These are phyloP conservation scores for Rhagologus leucostigma DNA, from an alignment of 2,113 vertebrate species.

Conservation along the genomic window DNA sequence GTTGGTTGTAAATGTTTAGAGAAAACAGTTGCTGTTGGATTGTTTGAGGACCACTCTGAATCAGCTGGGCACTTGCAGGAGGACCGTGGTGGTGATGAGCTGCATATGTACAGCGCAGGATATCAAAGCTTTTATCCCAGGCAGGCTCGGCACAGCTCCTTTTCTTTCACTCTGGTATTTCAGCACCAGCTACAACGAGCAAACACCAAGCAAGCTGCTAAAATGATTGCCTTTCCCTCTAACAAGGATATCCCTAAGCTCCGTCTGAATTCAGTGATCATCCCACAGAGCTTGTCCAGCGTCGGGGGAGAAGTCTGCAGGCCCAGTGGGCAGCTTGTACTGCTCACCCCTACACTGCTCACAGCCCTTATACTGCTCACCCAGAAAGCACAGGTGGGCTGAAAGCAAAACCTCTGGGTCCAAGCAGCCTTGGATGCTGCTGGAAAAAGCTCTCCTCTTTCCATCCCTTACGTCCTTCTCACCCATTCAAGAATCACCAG, in stretches of 20 bases:
- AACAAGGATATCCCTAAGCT: background rate
- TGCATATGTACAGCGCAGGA: background rate
- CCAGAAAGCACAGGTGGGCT: background rate
- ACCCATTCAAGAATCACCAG: background rate
- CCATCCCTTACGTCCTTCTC: background rate
- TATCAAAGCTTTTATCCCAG: background rate
- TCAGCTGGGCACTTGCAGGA: background rate
- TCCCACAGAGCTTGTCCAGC: background rate
- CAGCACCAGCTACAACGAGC: background rate
- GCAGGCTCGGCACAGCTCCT: background rate
- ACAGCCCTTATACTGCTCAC: background rate
- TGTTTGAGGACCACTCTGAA: background rate
- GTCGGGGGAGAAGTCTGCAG: background rate
- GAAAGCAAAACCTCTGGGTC: background rate
- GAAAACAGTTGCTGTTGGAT: slow-evolving; percentile 18
- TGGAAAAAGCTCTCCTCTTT: background rate
- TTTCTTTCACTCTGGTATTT: background rate
- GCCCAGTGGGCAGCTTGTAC: background rate
- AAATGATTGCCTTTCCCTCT: background rate
- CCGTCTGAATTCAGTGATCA: background rate
- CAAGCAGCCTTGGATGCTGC: background rate
- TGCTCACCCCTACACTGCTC: background rate
- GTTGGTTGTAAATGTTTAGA: slow-evolving; percentile 65
- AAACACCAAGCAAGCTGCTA: background rate
- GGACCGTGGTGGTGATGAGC: background rate